Conservation (phyloP, 2,888 invertebrate genomes). For the Nomada hirtipes region DNA sequence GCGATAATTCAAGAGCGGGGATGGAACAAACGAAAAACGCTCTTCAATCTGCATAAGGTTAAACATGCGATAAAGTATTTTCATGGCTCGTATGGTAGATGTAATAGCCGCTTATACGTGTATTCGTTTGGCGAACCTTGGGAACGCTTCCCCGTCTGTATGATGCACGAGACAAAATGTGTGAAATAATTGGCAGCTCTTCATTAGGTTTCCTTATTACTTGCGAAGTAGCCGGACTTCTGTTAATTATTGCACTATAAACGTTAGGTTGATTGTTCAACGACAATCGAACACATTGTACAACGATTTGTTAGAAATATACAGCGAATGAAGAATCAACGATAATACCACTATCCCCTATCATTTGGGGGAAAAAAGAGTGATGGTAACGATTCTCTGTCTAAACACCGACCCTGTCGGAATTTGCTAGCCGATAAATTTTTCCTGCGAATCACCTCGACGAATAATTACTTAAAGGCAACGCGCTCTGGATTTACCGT, state of each 20-base stretch:
- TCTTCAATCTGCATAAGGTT: background rate
- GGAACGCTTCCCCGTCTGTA: no score
- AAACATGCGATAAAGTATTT: slow-evolving; percentile 22
- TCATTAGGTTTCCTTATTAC: background rate
- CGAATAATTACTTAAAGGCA: slow-evolving; percentile 18
- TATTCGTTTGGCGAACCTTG: no score
- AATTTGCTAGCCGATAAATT: background rate
- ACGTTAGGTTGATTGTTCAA: no score
- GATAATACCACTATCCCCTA: background rate
- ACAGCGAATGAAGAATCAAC: background rate
- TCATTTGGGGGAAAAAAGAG: background rate
- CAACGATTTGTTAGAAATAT: no score
- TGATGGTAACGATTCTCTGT: background rate
- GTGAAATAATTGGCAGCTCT: background rate
- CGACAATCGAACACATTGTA: no score
- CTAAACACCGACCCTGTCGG: background rate
- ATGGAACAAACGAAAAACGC: slow-evolving; percentile 14
- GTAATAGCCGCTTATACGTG: background rate
- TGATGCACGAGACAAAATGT: background rate
- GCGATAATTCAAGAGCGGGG: slow-evolving; percentile 8
- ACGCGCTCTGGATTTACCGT: background rate
- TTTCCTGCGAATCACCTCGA: background rate
- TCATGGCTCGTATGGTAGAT: background rate
- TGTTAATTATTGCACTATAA: background rate
- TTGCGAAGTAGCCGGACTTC: background rate